phyloP scores from a whole-genome alignment of 2,113 vertebrate species.

The Cheirogaleus medius region DNA sequence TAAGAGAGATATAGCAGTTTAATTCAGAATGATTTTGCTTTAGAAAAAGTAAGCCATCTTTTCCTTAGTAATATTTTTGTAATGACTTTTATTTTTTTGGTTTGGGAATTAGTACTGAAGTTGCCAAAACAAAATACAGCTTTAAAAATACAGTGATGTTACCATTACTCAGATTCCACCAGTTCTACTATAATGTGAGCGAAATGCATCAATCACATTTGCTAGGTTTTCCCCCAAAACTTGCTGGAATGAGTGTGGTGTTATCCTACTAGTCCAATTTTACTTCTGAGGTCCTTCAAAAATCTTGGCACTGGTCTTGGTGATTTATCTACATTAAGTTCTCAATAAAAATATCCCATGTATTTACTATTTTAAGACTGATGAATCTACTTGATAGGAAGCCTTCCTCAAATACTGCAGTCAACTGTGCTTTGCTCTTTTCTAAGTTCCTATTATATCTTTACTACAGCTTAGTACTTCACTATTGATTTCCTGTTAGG shows the following conservation, averaged over 20 bases:
- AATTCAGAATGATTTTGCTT: not conserved
- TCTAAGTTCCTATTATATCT: not conserved
- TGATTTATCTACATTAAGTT: constrained; percentile 29
- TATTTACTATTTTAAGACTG: constrained; percentile 40
- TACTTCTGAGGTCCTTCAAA: constrained; percentile 20
- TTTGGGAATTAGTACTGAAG: not conserved
- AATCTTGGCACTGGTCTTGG: not conserved
- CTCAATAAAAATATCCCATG: not conserved
- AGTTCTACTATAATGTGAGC: not conserved
- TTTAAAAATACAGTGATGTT: constrained; percentile 34
- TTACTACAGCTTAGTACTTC: not conserved
- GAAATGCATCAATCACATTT: not conserved
- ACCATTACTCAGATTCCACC: not conserved
- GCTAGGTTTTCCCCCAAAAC: not conserved
- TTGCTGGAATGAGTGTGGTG: not conserved
- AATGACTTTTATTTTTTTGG: constrained; percentile 33
- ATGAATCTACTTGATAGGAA: not conserved
- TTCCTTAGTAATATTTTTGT: constrained; percentile 23
- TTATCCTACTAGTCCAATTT: not conserved
- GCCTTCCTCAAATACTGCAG: not conserved
- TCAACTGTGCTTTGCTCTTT: not conserved
- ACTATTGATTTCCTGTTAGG: not conserved
- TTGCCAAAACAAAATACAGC: constrained; percentile 19
- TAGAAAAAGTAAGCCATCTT: not conserved
- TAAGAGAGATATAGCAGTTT: constrained; percentile 2